A percentile compares a stretch with the other conserved stretches of the same genome.
Conservation (phyloP, 2,113 vertebrate species). For the Zingel zingel region DNA sequence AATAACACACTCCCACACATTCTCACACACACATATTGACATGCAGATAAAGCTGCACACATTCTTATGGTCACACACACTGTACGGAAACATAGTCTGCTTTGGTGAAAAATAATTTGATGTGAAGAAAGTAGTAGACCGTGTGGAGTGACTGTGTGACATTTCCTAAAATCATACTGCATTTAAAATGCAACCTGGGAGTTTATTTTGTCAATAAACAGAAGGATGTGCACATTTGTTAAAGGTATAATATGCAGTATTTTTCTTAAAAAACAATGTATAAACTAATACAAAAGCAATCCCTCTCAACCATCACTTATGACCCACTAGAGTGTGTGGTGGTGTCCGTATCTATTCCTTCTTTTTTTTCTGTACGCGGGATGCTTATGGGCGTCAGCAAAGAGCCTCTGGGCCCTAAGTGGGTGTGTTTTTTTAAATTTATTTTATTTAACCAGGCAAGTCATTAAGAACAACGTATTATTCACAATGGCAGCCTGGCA, state of each 20-base stretch:
- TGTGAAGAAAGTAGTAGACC: neutral
- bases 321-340: no score
- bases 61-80: constrained; percentile 15
- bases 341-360: no score
- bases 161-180: neutral
- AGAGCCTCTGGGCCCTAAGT: no score
- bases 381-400: no score
- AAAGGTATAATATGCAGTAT: neutral
- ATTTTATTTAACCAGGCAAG: no score
- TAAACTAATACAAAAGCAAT: no score
- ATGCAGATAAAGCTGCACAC: constrained; percentile 35
- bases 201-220: neutral
- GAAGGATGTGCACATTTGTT: neutral
- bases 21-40: constrained; percentile 50
- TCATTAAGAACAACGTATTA: no score
- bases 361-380: no score
- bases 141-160: neutral
- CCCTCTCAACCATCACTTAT: no score
- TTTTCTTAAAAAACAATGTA: neutral
- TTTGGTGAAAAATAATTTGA: neutral
- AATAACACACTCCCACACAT: constrained; percentile 53
- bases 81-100: neutral
- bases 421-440: no score
- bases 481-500: no score
- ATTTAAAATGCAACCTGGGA: neutral